phyloP scores from a whole-genome alignment of 2,113 vertebrate genomes.

The Dryoscopus gambensis region DNA sequence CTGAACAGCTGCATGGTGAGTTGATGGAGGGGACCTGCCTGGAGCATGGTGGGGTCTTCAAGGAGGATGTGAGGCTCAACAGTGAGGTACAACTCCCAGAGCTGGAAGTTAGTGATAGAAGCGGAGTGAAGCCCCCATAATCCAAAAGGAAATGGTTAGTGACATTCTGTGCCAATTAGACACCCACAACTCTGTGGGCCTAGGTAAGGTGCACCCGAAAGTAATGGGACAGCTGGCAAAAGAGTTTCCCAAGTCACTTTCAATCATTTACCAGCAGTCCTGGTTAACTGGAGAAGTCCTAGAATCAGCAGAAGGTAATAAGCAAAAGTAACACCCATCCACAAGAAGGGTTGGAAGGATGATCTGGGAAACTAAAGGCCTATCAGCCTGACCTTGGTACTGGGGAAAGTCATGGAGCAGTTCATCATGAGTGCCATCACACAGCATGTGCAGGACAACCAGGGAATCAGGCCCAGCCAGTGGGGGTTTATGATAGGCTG shows the following conservation, averaged over 20 bases:
- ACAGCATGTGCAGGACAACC: background rate
- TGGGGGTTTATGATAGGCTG: background rate
- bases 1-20: fast-evolving
- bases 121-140: background rate
- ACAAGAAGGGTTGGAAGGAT: background rate
- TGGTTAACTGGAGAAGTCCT: background rate
- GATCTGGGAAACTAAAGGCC: background rate
- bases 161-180: background rate
- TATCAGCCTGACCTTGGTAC: background rate
- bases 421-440: background rate
- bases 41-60: background rate
- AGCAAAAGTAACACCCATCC: background rate
- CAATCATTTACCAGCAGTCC: background rate
- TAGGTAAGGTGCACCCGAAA: background rate
- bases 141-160: background rate
- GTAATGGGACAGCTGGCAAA: background rate
- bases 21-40: background rate
- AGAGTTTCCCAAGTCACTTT: background rate
- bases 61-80: fast-evolving
- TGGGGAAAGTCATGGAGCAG: background rate
- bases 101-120: background rate
- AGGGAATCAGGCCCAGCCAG: too few species aligned
- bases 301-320: background rate
- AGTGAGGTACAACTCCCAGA: background rate
- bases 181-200: background rate